Base-by-base conservation (phyloP, 2,797 vertebrate species). In the Oceanodroma leucorhoa region DNA sequence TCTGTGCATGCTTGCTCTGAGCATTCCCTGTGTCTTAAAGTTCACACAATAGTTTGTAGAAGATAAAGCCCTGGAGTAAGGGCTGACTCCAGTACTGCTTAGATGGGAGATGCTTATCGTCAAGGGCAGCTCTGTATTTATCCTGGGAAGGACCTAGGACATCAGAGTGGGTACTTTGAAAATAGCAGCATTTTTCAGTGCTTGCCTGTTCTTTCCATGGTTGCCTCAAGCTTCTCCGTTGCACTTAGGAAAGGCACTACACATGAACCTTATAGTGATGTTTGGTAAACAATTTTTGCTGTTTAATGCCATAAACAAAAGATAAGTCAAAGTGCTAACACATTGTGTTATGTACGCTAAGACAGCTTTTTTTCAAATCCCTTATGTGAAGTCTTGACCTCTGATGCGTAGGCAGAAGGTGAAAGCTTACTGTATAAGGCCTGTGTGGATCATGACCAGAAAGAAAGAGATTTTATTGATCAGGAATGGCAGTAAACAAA, bases 391-490 rank as follows among this genome's bases (percentile, higher is more conserved):
- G 10, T 46, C 45, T 87, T 77, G 48, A 55, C 30, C 19, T 67
- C 83, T 77, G 61, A 71, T 65, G 41, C 17, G 5, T 64, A 91
- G 75, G 79, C 26, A 87, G 64, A 94, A 67, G 65, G 76, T n/a
- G 57, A 85, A 85, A 95, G 23, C 45, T 94, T 73, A 40, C 32
- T 73, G 36, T 78, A 11, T 79, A 73, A 51, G 75, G 58, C 55
- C 55, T 69, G 53, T 83, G 51, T 92, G 84, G 77, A 57, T 64
- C 12, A 6, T 79, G 81, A 89, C 72, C 62, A 93, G 78, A 93
- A 89, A 65, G 61, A 85, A 80, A 81, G 64, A 67, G 30, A 27
- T 81, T 96, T 94, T 95, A 96, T 95, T 95, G 57, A 91, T 41
- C 54, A 38, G 69, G 60, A 75, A 65, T 81, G 70, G 85, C 50